Percentiles rank a stretch among this genome's conserved stretches.
Conservation (phyloP, 1,140 invertebrate species). For the Anadara kagoshimensis region DNA sequence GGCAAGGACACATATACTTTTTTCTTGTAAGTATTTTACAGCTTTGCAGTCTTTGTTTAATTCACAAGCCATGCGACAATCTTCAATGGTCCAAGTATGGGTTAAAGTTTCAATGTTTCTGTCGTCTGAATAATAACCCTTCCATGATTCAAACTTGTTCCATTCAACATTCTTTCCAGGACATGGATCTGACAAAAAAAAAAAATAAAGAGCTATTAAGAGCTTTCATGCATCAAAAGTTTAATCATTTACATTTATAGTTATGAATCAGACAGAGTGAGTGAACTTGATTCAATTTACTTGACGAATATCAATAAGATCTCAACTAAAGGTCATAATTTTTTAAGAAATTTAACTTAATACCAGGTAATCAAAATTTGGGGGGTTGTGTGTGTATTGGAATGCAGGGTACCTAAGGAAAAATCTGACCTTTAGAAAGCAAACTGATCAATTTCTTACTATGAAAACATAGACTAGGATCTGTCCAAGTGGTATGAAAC, state of each 20-base stretch:
- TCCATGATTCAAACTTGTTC: conserved; percentile 10
- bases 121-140: conserved; percentile 14
- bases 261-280: neutral
- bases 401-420: no score
- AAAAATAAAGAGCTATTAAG: neutral
- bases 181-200: conserved; percentile 46
- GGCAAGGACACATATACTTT: conserved; percentile 32
- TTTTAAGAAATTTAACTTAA: neutral
- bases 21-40: conserved; percentile 35
- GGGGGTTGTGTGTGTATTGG: no score
- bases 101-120: conserved; percentile 13
- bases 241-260: neutral
- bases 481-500: no score
- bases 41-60: conserved; percentile 28
- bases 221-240: neutral
- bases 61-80: conserved; percentile 40
- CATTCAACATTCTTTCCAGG: conserved; percentile 39
- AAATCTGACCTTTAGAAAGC: no score
- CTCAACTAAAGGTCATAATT: no score
- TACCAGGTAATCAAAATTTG: no score
- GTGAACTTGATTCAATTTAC: neutral
- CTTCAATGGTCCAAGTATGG: conserved; percentile 41
- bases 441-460: no score
- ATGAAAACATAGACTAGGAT: no score
- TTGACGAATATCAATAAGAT: neutral